Conservation (phyloP, 1,140 invertebrate genomes). For the Drosophila mayri region DNA sequence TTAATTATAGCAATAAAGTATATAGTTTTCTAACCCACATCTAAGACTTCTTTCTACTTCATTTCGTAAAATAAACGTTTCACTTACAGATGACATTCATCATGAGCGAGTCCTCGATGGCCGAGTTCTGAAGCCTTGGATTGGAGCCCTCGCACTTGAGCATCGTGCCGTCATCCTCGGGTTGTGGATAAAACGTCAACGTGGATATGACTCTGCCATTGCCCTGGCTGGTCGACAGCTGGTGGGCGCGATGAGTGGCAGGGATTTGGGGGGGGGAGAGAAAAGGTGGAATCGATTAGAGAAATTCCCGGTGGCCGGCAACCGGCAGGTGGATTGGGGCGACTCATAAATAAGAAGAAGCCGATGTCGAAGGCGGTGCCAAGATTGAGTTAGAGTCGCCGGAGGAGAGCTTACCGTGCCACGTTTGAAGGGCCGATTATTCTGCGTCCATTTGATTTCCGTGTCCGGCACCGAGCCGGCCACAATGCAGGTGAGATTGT, state of each 20-base stretch:
- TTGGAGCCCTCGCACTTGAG: conserved; percentile 95
- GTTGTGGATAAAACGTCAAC: conserved; percentile 91
- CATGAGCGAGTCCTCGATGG: conserved; percentile 91
- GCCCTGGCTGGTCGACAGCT: conserved; percentile 89
- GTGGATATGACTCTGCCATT: conserved; percentile 91
- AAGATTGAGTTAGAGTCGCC: conserved; percentile 23
- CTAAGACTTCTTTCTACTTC: neutral
- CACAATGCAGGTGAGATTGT: conserved; percentile 91
- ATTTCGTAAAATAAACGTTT: neutral
- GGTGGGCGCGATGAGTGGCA: conserved; percentile 7
- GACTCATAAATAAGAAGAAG: conserved; percentile 66
- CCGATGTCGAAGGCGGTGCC: conserved; percentile 4
- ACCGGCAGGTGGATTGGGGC: conserved; percentile 19
- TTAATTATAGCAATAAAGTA: neutral
- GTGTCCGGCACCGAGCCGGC: conserved; percentile 94
- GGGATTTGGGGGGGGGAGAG: neutral
- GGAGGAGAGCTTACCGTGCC: conserved; percentile 87
- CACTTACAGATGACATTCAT: conserved; percentile 95
- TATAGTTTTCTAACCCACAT: neutral
- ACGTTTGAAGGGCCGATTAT: conserved; percentile 89
- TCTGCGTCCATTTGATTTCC: conserved; percentile 92
- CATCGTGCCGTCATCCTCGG: conserved; percentile 92
- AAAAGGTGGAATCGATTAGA: conserved; percentile 77
- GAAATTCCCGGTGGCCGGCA: conserved; percentile 51
- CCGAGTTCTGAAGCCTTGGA: conserved; percentile 89